Evolutionary conservation across 1,140 invertebrate species (phyloP), one percentile per base, ranked within the genome.

Genomic region (Nautilus pompilius): DNA sequence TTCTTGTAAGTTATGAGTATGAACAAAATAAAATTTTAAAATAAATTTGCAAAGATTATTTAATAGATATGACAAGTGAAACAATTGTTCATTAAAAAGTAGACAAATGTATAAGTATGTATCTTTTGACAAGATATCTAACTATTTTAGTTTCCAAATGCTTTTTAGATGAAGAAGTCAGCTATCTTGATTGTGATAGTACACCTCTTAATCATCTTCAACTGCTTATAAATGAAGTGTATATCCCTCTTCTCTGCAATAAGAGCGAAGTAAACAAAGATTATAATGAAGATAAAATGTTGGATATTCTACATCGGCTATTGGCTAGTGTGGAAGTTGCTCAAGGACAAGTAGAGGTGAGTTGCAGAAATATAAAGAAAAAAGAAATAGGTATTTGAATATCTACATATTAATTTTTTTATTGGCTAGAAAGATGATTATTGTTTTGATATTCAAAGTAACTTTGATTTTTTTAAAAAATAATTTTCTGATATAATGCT

Each of bases 301-400:
- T 82, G 77, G 82, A 83, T 67, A 69, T 80, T 10, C 60, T 83
- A 33, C 82, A 83, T 59, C 63, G 80, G 33, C 67, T 83, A 6
- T 81, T 82, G 74, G 77, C 78, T 13, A 69, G 70, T 61, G 77
- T 80, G 8, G 77, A 82, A 65, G 71, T 79, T 24, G 73, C 81
- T 58, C 75, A 81, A 46, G 79, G 80, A 34, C 76, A 80, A 63
- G 68, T 76, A 22, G 69, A 77, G 69, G 81, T 81, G 41, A 67
- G 67, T 62, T 24, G 64, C 33, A n/a, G n/a, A n/a, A n/a, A n/a
- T n/a, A n/a, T n/a, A n/a, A n/a, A n/a, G n/a, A n/a, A 10, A 53
- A 24, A n/a, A n/a, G n/a, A n/a, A n/a, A n/a, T n/a, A n/a, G n/a
- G n/a, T n/a, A n/a, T n/a, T n/a, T 26, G 30, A 30, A 15, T 17